Percentiles rank a stretch among this genome's conserved stretches.
phyloP scores from a whole-genome alignment of 2,888 invertebrate genomes.

The Himalopsyche anomala region DNA sequence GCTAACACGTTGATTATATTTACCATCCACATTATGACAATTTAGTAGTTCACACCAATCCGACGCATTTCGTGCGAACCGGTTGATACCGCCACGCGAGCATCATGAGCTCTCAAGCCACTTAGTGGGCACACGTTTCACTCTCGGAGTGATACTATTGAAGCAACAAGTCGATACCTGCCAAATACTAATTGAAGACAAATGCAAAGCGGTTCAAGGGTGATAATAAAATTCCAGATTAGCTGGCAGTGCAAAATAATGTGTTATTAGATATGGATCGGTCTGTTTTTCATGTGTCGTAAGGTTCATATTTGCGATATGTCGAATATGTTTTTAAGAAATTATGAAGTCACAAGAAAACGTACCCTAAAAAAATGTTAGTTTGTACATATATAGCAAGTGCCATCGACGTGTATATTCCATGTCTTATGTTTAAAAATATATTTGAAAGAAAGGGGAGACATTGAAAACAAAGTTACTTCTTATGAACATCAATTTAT shows the following conservation, averaged over 20 bases:
- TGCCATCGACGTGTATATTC: too few relatives aligned
- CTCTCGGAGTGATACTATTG: background rate
- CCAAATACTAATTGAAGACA: constrained; percentile 37
- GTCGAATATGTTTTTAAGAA: too few relatives aligned
- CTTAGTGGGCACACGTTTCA: background rate
- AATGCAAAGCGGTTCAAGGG: constrained; percentile 25
- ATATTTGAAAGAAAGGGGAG: too few relatives aligned
- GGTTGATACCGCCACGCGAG: constrained; percentile 13
- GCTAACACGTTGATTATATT: constrained; percentile 23
- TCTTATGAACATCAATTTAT: too few relatives aligned
- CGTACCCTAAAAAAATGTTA: too few relatives aligned
- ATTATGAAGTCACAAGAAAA: too few relatives aligned
- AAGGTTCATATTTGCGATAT: too few relatives aligned
- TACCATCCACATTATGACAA: constrained; percentile 15
- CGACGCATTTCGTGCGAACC: background rate
- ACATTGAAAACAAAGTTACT: too few relatives aligned
- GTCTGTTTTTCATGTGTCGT: too few relatives aligned
- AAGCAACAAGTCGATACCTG: constrained; percentile 23
- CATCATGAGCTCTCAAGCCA: background rate
- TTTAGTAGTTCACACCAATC: background rate
- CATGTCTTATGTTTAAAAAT: too few relatives aligned
- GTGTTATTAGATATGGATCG: too few relatives aligned
- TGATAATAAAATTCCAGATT: constrained; percentile 28
- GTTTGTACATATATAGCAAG: too few relatives aligned
- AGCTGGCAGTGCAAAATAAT: background rate